Evolutionary conservation across 2,113 vertebrate species (phyloP).

Genomic region (Sula dactylatra): DNA sequence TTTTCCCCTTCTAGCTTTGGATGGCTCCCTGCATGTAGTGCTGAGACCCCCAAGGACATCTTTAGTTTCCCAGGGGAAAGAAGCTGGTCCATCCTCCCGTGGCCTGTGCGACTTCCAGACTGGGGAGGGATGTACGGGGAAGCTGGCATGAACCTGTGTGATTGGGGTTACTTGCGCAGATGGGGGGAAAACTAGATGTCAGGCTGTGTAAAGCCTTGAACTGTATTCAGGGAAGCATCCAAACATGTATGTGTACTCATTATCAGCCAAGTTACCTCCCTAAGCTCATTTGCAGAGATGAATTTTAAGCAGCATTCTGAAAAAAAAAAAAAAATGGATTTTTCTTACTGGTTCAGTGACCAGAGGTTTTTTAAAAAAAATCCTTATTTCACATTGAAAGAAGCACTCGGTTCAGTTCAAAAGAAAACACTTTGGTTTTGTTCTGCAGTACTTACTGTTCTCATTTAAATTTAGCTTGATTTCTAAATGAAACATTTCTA

Average conservation of each 20-base stretch:
- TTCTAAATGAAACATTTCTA: conserved; percentile 43
- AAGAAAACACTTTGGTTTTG: background rate
- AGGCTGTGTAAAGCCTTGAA: background rate
- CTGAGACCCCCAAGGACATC: background rate
- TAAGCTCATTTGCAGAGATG: background rate
- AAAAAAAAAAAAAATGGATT: background rate
- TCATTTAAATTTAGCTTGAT: conserved; percentile 37
- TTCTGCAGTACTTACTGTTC: background rate
- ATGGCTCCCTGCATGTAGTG: background rate
- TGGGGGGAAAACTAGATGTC: background rate
- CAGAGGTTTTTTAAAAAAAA: background rate
- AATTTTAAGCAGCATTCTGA: background rate
- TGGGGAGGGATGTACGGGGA: background rate
- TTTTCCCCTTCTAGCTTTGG: background rate
- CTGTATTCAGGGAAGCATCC: background rate
- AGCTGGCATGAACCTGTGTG: background rate
- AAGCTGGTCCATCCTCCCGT: background rate
- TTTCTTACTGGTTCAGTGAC: background rate
- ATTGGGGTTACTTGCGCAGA: background rate
- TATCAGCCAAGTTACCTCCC: background rate
- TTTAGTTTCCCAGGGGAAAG: background rate
- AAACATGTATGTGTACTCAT: background rate
- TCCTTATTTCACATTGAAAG: background rate
- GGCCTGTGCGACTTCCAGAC: background rate
- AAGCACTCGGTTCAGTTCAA: background rate